Percentiles rank a stretch among this genome's conserved stretches.
phyloP scores from a whole-genome alignment of 2,888 invertebrate species.

The Xanthorhoe designata region DNA sequence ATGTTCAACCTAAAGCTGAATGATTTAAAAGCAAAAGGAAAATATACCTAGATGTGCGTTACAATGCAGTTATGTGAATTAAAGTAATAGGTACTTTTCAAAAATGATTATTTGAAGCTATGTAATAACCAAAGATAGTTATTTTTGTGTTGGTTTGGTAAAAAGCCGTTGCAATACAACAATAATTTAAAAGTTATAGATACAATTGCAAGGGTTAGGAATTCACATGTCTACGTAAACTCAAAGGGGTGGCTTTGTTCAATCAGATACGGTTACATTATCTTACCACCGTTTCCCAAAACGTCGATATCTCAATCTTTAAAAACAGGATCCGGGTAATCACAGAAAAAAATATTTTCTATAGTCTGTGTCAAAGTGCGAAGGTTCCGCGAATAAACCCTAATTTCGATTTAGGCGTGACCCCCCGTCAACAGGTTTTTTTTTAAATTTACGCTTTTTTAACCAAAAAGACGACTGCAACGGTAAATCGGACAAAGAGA shows the following conservation, averaged over 20 bases:
- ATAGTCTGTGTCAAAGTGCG: conserved; percentile 83
- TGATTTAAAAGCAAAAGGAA: too few species aligned
- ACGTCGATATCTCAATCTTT: conserved; percentile 76
- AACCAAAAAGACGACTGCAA: conserved; percentile 66
- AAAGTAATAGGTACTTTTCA: too few species aligned
- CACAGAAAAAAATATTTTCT: conserved; percentile 66
- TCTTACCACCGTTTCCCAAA: conserved; percentile 75
- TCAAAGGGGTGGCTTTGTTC: conserved; percentile 70
- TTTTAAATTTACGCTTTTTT: conserved; percentile 78
- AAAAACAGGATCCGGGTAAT: conserved; percentile 74
- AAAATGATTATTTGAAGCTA: too few species aligned
- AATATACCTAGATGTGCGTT: too few species aligned
- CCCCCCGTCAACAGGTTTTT: conserved; percentile 83
- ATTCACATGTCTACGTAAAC: conserved; percentile 72
- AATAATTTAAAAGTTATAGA: conserved; percentile 4
- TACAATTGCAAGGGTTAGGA: conserved; percentile 48
- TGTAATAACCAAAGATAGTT: background rate
- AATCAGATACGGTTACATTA: conserved; percentile 67
- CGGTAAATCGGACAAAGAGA: conserved; percentile 73
- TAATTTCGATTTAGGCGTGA: conserved; percentile 82
- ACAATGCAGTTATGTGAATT: too few species aligned
- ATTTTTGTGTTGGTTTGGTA: background rate
- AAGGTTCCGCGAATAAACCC: conserved; percentile 74
- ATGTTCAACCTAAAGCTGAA: too few species aligned
- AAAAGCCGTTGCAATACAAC: background rate